phyloP scores from a whole-genome alignment of 2,888 invertebrate species.

The Tetranychus piercei region DNA sequence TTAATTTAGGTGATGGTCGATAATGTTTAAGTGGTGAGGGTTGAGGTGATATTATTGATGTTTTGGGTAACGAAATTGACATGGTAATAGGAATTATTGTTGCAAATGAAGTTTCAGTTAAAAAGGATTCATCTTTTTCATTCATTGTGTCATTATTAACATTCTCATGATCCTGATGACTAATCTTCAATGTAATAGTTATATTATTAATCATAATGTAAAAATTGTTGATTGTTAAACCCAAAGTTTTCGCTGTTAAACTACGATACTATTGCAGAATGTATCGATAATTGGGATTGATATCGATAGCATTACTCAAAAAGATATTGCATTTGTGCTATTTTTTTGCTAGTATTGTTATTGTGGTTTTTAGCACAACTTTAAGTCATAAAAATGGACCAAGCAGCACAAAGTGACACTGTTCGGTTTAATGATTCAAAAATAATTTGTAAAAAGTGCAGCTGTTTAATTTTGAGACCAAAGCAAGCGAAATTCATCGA shows the following conservation, averaged over 20 bases:
- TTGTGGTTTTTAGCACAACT: no score
- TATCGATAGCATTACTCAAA: no score
- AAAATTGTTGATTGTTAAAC: no score
- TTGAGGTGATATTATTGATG: background rate
- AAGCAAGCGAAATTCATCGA: background rate
- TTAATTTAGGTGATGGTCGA: background rate
- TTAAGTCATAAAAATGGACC: no score
- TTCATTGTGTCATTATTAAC: background rate
- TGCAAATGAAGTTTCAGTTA: background rate
- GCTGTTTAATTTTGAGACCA: slow-evolving; percentile 2
- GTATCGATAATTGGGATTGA: no score
- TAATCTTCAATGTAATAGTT: no score
- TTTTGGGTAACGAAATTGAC: background rate
- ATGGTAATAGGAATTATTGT: background rate
- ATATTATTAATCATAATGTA: no score
- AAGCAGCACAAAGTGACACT: no score
- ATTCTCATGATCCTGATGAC: background rate
- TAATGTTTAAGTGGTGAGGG: background rate
- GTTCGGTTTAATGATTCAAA: background rate
- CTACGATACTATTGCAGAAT: no score
- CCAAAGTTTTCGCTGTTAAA: no score
- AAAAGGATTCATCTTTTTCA: background rate
- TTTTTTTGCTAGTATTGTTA: no score
- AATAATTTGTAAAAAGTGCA: slow-evolving; percentile 2
- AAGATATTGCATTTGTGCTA: no score